These are phyloP conservation scores for Stegastes partitus DNA, from an alignment of 2,113 vertebrate species.

Conservation along the genomic window DNA sequence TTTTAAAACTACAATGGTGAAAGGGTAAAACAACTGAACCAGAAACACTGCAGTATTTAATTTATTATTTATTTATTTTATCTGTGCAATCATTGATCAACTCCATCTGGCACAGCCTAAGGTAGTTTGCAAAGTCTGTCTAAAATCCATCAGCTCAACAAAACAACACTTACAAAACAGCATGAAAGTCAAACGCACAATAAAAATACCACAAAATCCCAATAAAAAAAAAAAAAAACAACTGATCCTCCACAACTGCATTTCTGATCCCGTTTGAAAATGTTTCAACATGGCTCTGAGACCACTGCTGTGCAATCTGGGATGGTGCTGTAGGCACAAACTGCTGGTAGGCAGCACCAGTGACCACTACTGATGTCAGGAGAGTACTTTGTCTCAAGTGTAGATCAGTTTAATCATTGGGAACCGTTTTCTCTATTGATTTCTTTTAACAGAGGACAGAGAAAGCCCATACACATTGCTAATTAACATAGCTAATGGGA, in stretches of 20 bases:
- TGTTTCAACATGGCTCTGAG: background rate
- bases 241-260: background rate
- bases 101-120: background rate
- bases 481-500: slow-evolving; percentile 73
- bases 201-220: background rate
- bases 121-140: background rate
- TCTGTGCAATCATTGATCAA: background rate
- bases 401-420: slow-evolving; percentile 57
- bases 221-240: background rate
- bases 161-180: background rate
- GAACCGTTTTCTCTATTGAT: slow-evolving; percentile 66
- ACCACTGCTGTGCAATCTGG: background rate
- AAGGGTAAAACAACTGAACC: background rate
- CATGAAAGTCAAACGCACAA: background rate
- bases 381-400: slow-evolving; percentile 38
- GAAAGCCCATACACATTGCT: slow-evolving; percentile 61
- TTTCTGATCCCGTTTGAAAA: background rate
- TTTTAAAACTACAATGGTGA: too few species aligned
- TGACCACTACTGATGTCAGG: background rate
- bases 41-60: background rate
- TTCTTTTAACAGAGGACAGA: slow-evolving; percentile 56
- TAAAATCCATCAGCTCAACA: slow-evolving; percentile 3
- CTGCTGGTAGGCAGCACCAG: slow-evolving; percentile 2
- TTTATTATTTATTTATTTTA: too few species aligned
- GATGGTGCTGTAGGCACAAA: too few species aligned